A percentile compares a stretch with the other conserved stretches of the same genome.
phyloP scores from a whole-genome alignment of 2,888 invertebrate species.

The Quadriops clusia region DNA sequence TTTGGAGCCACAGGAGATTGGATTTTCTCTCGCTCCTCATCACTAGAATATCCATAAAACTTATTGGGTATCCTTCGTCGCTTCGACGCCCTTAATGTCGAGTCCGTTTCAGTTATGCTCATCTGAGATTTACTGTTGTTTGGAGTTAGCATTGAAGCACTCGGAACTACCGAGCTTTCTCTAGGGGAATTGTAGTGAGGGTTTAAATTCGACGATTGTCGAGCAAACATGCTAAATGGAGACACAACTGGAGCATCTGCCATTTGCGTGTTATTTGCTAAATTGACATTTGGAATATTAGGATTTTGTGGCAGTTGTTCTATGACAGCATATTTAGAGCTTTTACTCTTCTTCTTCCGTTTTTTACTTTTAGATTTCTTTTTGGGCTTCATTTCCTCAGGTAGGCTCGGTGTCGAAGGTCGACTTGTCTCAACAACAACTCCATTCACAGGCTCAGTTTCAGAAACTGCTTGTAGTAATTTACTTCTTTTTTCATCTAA shows the following conservation, averaged over 20 bases:
- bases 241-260: too few relatives aligned
- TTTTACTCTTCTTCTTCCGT: slow-evolving; percentile 28
- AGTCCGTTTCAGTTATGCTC: slow-evolving; percentile 42
- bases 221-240: too few relatives aligned
- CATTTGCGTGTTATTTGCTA: too few relatives aligned
- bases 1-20: slow-evolving; percentile 53
- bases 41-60: slow-evolving; percentile 81
- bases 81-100: slow-evolving; percentile 60
- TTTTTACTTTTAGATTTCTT: slow-evolving; percentile 48
- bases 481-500: slow-evolving; percentile 65
- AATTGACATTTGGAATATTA: too few relatives aligned
- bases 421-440: slow-evolving; percentile 50
- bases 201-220: too few relatives aligned
- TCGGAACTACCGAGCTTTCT: too few relatives aligned
- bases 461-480: slow-evolving; percentile 48
- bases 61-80: slow-evolving; percentile 71
- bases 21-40: slow-evolving; percentile 53
- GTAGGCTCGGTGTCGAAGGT: slow-evolving; percentile 50
- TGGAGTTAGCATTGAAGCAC: slow-evolving; percentile 21
- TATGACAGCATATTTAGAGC: slow-evolving; percentile 16
- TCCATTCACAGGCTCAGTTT: slow-evolving; percentile 48
- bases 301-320: slow-evolving; percentile 33
- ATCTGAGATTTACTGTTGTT: slow-evolving; percentile 26
- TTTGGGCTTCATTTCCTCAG: slow-evolving; percentile 46
- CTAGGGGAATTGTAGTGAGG: slow-evolving; percentile 12